These are phyloP conservation scores for Ancistrus triradiatus DNA, from an alignment of 2,113 vertebrate species.

Conservation along the genomic window DNA sequence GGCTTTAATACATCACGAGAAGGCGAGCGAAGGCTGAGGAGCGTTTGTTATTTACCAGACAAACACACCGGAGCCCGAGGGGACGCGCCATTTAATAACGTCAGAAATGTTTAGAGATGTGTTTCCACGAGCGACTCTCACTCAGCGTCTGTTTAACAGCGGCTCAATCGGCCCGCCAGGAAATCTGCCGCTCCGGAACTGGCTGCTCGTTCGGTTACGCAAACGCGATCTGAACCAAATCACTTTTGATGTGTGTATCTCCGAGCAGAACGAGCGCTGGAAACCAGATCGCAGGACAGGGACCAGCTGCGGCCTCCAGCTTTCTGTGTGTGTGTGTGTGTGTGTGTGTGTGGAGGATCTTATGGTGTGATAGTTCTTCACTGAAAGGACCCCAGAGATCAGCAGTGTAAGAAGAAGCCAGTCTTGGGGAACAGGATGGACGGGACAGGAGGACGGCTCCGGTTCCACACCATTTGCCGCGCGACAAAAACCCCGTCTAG, in stretches of 20 bases:
- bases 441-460: constrained; percentile 55
- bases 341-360: constrained; percentile 31
- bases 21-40: background rate
- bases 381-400: constrained; percentile 21
- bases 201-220: no score
- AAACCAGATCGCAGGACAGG: constrained; percentile 4
- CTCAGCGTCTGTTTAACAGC: background rate
- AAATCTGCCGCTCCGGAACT: background rate
- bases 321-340: constrained; percentile 41
- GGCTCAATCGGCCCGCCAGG: no score
- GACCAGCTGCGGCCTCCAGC: constrained; percentile 2
- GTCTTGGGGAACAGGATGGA: constrained; percentile 35
- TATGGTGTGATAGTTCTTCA: background rate
- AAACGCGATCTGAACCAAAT: no score
- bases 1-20: constrained; percentile 8
- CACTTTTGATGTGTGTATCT: background rate
- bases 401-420: constrained; percentile 41
- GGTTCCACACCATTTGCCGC: constrained; percentile 80
- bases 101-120: background rate
- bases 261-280: background rate
- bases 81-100: background rate
- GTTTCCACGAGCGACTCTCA: background rate
- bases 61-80: background rate
- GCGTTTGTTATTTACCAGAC: background rate
- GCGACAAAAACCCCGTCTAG: constrained; percentile 87